Conservation (phyloP, 2,888 invertebrate genomes). For the Philhelius pedissequus region DNA sequence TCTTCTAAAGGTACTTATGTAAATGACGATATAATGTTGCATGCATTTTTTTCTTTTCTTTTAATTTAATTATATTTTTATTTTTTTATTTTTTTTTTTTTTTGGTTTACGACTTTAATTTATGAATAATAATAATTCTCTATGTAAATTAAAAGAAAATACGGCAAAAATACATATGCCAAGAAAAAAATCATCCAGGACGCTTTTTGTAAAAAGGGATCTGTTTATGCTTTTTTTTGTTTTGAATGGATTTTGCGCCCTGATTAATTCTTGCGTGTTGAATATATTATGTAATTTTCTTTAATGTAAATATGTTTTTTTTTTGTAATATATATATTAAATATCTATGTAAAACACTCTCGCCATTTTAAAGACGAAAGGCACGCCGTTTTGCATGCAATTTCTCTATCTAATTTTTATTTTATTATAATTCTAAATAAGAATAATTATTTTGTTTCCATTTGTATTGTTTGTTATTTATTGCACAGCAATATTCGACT, state of each 20-base stretch:
- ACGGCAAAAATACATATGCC: conserved; percentile 56
- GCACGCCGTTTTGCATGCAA: conserved; percentile 62
- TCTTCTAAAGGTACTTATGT: conserved; percentile 67
- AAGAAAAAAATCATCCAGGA: conserved; percentile 45
- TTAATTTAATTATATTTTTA: conserved; percentile 21
- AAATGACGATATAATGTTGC: conserved; percentile 67
- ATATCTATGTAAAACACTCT: conserved; percentile 62
- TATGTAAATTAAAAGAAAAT: conserved; percentile 2
- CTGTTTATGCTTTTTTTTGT: conserved; percentile 12
- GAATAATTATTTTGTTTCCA: conserved; percentile 52
- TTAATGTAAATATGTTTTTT: conserved; percentile 53
- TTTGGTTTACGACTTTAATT: conserved; percentile 21
- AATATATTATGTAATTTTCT: conserved; percentile 24
- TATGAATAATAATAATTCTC: conserved; percentile 23
- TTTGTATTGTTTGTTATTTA: conserved; percentile 63
- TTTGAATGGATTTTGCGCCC: conserved; percentile 28
- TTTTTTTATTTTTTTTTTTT: not conserved
- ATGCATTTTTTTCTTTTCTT: conserved; percentile 45
- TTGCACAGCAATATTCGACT: conserved; percentile 69
- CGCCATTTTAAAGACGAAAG: conserved; percentile 57
- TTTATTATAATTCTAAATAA: conserved; percentile 58
- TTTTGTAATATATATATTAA: conserved; percentile 50
- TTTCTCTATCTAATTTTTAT: conserved; percentile 57
- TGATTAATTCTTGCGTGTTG: conserved; percentile 28
- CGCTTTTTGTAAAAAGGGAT: conserved; percentile 38